These are phyloP conservation scores for Drosophila funebris DNA, from an alignment of 1,140 invertebrate species.

Conservation along the genomic window DNA sequence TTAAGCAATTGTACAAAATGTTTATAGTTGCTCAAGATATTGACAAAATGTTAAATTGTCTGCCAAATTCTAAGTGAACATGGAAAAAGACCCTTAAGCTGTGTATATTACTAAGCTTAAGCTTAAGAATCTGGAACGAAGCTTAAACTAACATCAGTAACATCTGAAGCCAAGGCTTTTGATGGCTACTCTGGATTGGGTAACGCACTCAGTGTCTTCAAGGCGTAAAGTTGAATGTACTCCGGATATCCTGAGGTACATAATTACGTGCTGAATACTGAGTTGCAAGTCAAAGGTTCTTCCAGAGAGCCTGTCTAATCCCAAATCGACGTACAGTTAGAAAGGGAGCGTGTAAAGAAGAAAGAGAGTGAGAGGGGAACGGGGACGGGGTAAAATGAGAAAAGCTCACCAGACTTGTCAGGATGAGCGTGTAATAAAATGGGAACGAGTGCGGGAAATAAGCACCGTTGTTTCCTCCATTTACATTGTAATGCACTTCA, in stretches of 20 bases:
- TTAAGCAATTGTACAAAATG: too few relatives aligned
- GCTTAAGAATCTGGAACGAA: too few relatives aligned
- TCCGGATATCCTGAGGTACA: constrained; percentile 18
- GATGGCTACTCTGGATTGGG: background rate
- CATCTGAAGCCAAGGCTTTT: background rate
- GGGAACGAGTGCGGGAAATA: constrained; percentile 51
- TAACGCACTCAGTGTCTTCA: background rate
- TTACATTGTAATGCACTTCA: constrained; percentile 78
- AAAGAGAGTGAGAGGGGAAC: background rate
- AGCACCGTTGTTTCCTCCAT: constrained; percentile 63
- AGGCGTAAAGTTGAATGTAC: constrained; percentile 6
- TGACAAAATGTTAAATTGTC: too few relatives aligned
- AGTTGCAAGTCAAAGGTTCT: constrained; percentile 5
- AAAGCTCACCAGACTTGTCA: constrained; percentile 11
- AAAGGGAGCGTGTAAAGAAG: background rate
- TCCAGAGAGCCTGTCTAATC: constrained; percentile 1
- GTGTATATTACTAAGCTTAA: too few relatives aligned
- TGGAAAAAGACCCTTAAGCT: background rate
- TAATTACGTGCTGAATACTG: constrained; percentile 3
- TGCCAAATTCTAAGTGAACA: too few relatives aligned
- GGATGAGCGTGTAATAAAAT: constrained; percentile 22
- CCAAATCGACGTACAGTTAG: background rate
- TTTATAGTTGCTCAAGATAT: too few relatives aligned
- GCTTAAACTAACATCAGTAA: too few relatives aligned
- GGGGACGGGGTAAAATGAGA: too few relatives aligned